Conservation (phyloP, 2,888 invertebrate species). For the Leptogaster cylindrica region DNA sequence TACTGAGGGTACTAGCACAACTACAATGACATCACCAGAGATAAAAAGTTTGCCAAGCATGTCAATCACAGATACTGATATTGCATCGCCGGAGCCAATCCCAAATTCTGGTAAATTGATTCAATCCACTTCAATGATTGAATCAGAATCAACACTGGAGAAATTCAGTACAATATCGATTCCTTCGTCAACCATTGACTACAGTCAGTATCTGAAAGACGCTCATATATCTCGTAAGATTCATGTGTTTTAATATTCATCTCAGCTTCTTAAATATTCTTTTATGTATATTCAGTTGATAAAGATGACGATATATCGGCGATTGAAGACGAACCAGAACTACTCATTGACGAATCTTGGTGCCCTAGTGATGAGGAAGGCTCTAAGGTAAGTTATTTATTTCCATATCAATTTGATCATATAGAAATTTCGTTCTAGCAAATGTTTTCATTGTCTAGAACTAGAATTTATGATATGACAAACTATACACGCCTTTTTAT, state of each 20-base stretch:
- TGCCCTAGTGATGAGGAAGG: slow-evolving; percentile 50
- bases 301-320: slow-evolving; percentile 65
- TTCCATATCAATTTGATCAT: too few species aligned
- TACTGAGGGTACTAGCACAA: background rate
- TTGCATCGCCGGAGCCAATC: slow-evolving; percentile 59
- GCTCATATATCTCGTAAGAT: slow-evolving; percentile 54
- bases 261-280: background rate
- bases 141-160: too few species aligned
- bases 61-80: slow-evolving; percentile 48
- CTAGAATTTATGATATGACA: too few species aligned
- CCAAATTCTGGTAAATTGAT: slow-evolving; percentile 60
- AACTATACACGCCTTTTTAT: too few species aligned
- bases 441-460: too few species aligned
- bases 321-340: slow-evolving; percentile 56
- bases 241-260: background rate
- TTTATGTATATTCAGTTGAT: slow-evolving; percentile 58
- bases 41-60: too few species aligned
- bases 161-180: too few species aligned
- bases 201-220: slow-evolving; percentile 61
- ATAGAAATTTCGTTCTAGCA: too few species aligned
- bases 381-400: slow-evolving; percentile 22
- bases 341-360: slow-evolving; percentile 71
- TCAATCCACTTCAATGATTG: too few species aligned
- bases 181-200: slow-evolving; percentile 56
- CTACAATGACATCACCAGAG: background rate